Evolutionary conservation across 53 echinoderm and acorn worm species (phyloP), one percentile per base, ranked within the genome.

Genomic region (Holothuria scabra): DNA sequence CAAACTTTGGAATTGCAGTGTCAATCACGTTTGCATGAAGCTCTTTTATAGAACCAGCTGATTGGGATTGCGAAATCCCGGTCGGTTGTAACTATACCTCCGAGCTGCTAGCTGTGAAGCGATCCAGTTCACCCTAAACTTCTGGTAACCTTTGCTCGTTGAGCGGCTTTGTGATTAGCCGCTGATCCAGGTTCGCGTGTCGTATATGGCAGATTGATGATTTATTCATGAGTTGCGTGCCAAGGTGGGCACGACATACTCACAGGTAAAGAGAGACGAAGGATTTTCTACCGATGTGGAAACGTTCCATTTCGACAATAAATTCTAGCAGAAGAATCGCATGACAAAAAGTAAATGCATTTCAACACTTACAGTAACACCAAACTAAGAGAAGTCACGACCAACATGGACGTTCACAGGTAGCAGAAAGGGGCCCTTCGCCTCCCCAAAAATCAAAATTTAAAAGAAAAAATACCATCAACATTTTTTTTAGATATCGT

Each of bases 161-260:
- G 56, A 78, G 28, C 56, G 25, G 78, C 78, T 78, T 58, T 78
- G 56, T 78, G 78, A 24, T 78, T 49, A 78, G 29, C 78, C 78
- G 78, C 78, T 13, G 23, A 33, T 57, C 78, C 78, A 78, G 78
- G 78, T 78, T 57, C 56, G 78, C 78, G 78, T 58, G 78, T 78
- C 29, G 59, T 56, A 56, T 25, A 57, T 32, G 16, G 55, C 48
- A 78, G 78, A 32, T 72, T 19, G 58, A 78, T 57, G 78, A 78
- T 52, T 78, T 78, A 78, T 78, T 78, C 78, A 78, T 78, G 58
- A 78, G 78, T 78, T 78, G 58, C 78, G 58, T 57, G 78, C 78
- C 32, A 78, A 56, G 56, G 78, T 58, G 78, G 52, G 52, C 18
- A 52, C 52, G 52, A 52, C 52, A 52, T 14, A 16, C 52, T 52